These are phyloP conservation scores for Acromyrmex charruanus DNA, from an alignment of 1,140 invertebrate genomes.

Conservation along the genomic window DNA sequence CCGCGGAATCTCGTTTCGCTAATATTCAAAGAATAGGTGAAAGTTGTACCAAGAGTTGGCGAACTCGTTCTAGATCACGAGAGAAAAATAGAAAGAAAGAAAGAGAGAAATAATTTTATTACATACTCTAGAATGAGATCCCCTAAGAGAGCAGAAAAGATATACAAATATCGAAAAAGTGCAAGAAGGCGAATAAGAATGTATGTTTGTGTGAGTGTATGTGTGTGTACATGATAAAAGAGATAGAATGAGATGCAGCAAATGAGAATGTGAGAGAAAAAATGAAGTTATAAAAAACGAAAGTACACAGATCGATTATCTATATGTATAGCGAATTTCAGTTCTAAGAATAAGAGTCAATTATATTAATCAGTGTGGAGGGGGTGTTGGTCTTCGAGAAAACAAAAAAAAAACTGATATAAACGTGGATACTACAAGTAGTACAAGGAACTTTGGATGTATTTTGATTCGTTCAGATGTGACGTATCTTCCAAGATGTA, in stretches of 20 bases:
- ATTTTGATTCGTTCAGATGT: slow-evolving; percentile 74
- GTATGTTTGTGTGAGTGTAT: background rate
- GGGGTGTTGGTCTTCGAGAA: slow-evolving; percentile 44
- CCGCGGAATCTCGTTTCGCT: slow-evolving; percentile 37
- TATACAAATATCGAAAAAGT: slow-evolving; percentile 16
- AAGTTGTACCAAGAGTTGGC: slow-evolving; percentile 44
- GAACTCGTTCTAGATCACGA: slow-evolving; percentile 33
- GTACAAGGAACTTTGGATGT: slow-evolving; percentile 72
- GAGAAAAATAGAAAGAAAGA: slow-evolving; percentile 26
- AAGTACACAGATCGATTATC: slow-evolving; percentile 69
- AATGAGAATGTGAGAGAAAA: background rate
- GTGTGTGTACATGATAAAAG: background rate
- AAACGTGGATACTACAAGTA: slow-evolving; percentile 65
- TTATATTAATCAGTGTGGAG: slow-evolving; percentile 69
- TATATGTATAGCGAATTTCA: slow-evolving; percentile 67
- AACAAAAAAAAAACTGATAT: slow-evolving; percentile 58
- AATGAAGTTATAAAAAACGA: slow-evolving; percentile 60
- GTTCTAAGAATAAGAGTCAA: slow-evolving; percentile 75
- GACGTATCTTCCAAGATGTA: slow-evolving; percentile 76
- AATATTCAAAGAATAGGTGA: slow-evolving; percentile 15
- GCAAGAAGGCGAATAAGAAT: background rate
- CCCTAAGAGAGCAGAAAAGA: slow-evolving; percentile 34
- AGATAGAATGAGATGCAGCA: background rate
- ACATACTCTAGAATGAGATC: slow-evolving; percentile 48
- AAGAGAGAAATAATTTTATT: slow-evolving; percentile 56